Evolutionary conservation across 1,140 invertebrate species (phyloP).

Genomic region (Uloborus diversus): DNA sequence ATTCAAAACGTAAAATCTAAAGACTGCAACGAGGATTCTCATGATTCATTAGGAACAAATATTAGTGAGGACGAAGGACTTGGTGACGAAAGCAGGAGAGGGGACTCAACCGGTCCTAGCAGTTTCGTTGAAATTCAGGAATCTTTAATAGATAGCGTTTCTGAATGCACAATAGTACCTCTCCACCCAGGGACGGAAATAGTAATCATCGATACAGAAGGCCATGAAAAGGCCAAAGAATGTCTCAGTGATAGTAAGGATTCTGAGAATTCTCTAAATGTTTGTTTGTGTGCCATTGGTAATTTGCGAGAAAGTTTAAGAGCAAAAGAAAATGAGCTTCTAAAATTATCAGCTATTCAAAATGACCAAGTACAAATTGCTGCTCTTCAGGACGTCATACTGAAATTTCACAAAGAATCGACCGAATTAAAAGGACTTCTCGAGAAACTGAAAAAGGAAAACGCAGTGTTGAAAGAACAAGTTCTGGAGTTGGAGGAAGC

Average conservation of each 20-base stretch:
- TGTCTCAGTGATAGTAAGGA: constrained; percentile 1
- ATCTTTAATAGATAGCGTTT: neutral
- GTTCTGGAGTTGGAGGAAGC: constrained; percentile 59
- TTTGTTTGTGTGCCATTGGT: constrained; percentile 37
- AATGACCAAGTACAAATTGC: constrained; percentile 44
- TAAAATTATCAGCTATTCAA: constrained; percentile 35
- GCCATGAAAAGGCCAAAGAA: neutral
- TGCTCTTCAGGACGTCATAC: constrained; percentile 5
- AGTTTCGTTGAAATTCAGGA: constrained; percentile 55
- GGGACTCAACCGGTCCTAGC: constrained; percentile 56
- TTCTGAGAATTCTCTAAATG: constrained; percentile 4
- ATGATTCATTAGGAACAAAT: constrained; percentile 45
- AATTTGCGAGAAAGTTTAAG: constrained; percentile 29
- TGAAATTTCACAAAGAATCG: constrained; percentile 32
- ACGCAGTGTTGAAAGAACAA: constrained; percentile 51
- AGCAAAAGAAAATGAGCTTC: constrained; percentile 38
- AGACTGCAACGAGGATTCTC: constrained; percentile 8
- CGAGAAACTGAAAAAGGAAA: constrained; percentile 39
- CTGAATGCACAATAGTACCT: neutral
- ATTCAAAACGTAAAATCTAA: neutral
- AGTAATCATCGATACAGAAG: constrained; percentile 31
- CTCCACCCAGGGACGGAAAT: constrained; percentile 3
- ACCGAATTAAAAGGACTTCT: constrained; percentile 8
- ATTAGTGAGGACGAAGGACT: constrained; percentile 59
- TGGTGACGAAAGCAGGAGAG: constrained; percentile 56